A percentile compares a stretch with the other conserved stretches of the same genome.
phyloP scores from a whole-genome alignment of 2,888 invertebrate genomes.

The Chalcis sispes region DNA sequence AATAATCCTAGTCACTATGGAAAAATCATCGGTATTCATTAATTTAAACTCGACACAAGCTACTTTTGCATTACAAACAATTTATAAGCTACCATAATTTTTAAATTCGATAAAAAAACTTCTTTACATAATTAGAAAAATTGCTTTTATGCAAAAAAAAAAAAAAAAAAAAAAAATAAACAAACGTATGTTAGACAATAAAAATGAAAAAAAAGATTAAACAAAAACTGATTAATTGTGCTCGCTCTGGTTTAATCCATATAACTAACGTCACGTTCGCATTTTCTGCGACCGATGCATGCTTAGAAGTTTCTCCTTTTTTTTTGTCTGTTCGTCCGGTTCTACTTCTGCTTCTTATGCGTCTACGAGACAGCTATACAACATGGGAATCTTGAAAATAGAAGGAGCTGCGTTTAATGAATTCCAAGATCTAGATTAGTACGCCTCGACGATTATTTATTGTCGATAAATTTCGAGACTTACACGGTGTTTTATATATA shows the following conservation, averaged over 20 bases:
- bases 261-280: conserved; percentile 10
- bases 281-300: conserved; percentile 1
- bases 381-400: not conserved
- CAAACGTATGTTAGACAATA: not conserved
- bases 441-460: not conserved
- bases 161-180: not conserved
- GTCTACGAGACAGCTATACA: not conserved
- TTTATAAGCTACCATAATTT: too few species aligned
- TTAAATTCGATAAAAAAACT: too few species aligned
- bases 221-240: conserved; percentile 26
- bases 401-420: conserved; percentile 4
- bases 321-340: not conserved
- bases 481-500: not conserved
- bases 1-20: too few species aligned
- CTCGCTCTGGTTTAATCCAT: conserved; percentile 11
- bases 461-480: not conserved
- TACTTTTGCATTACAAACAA: too few species aligned
- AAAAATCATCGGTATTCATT: too few species aligned
- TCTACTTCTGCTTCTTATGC: conserved; percentile 10
- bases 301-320: conserved; percentile 10
- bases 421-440: conserved; percentile 20
- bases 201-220: not conserved
- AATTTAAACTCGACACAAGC: too few species aligned
- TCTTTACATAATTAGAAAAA: too few species aligned
- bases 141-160: not conserved